Evolutionary conservation across 1,140 invertebrate genomes (phyloP).

Genomic region (Drosophila aff.): DNA sequence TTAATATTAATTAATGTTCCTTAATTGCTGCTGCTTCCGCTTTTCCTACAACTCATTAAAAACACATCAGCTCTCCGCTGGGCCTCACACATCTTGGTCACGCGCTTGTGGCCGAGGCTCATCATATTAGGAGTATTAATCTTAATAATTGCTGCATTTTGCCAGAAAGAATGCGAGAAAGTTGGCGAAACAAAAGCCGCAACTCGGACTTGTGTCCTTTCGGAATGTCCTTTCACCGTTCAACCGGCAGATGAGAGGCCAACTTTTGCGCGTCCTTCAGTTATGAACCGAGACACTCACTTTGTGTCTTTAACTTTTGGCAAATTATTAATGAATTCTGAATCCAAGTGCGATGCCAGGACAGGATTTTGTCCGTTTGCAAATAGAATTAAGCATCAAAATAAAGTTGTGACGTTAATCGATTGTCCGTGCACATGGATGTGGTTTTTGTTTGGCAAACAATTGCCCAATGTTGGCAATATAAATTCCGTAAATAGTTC

Average conservation of each 20-base stretch:
- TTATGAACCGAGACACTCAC: conserved; percentile 24
- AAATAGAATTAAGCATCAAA: conserved; percentile 43
- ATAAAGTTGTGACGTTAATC: conserved; percentile 28
- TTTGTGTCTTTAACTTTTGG: conserved; percentile 35
- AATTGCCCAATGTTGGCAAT: conserved; percentile 1
- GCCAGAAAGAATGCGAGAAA: conserved; percentile 62
- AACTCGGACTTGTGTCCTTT: conserved; percentile 19
- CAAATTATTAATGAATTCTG: conserved; percentile 40
- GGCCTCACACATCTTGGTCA: conserved; percentile 33
- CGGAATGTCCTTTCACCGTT: conserved; percentile 39
- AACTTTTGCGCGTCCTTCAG: conserved; percentile 30
- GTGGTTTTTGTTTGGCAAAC: conserved; percentile 1
- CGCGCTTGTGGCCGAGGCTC: conserved; percentile 18
- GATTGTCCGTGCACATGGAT: conserved; percentile 1
- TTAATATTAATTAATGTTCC: conserved; percentile 82
- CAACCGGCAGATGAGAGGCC: background rate
- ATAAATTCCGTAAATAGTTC: conserved; percentile 14
- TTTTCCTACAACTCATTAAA: conserved; percentile 71
- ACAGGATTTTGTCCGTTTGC: conserved; percentile 3
- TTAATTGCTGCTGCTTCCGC: conserved; percentile 63
- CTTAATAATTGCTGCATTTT: conserved; percentile 76
- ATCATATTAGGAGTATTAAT: conserved; percentile 73
- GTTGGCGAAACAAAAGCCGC: conserved; percentile 51
- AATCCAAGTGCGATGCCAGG: background rate
- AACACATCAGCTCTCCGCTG: conserved; percentile 64